Conservation (phyloP, 2,797 vertebrate genomes). For the Chelidonichthys spinosus region DNA sequence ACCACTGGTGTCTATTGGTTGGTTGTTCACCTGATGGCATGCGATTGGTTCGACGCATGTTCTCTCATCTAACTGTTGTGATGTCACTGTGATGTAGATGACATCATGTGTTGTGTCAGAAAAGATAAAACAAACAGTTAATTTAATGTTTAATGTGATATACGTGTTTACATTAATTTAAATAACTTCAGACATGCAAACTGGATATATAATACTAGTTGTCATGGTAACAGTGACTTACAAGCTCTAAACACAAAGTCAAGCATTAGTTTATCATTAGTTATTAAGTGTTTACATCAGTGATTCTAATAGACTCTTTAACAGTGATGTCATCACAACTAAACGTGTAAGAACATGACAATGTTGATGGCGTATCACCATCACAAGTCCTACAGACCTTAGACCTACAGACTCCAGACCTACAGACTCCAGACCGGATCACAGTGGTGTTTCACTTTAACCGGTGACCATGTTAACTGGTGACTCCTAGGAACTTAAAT, state of each 20-base stretch:
- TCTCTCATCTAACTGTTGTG: neutral
- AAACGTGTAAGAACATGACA: no score
- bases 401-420: no score
- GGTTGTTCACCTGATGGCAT: constrained; percentile 48
- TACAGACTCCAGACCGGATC: no score
- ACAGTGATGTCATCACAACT: neutral
- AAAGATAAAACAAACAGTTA: neutral
- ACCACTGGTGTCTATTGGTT: constrained; percentile 64
- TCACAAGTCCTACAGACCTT: no score
- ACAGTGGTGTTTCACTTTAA: neutral
- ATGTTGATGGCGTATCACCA: no score
- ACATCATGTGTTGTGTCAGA: neutral
- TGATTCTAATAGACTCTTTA: neutral
- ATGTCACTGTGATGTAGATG: constrained; percentile 20
- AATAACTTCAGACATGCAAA: neutral
- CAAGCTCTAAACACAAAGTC: neutral
- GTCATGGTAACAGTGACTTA: constrained; percentile 22
- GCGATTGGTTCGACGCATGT: constrained; percentile 5
- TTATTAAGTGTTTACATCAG: neutral
- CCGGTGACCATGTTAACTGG: neutral
- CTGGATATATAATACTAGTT: neutral
- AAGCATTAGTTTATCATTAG: neutral
- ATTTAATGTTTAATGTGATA: constrained; percentile 18
- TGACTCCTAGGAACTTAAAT: neutral
- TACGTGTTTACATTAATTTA: neutral